phyloP scores from a whole-genome alignment of 2,797 vertebrate genomes.

The Choloepus didactylus region DNA sequence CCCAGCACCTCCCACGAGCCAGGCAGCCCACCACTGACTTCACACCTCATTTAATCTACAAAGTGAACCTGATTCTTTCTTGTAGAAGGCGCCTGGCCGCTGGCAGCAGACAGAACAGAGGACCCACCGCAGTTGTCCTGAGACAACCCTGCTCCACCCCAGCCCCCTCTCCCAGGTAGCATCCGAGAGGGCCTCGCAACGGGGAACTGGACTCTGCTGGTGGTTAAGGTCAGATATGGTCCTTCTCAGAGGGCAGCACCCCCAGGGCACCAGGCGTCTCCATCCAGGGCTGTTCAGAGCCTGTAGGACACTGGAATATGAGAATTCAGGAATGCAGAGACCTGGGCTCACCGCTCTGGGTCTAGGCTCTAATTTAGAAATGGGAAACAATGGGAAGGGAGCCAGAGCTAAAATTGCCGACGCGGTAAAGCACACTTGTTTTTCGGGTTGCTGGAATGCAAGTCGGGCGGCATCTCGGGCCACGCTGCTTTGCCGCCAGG shows the following conservation, averaged over 20 bases:
- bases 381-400: constrained; percentile 64
- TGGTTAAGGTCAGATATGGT: constrained; percentile 7
- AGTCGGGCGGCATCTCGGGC: constrained; percentile 59
- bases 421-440: constrained; percentile 77
- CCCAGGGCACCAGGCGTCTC: constrained; percentile 28
- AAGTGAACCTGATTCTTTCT: not conserved
- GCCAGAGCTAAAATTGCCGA: constrained; percentile 78
- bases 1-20: not conserved
- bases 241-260: not conserved
- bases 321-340: constrained; percentile 48
- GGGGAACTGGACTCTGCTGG: not conserved
- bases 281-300: not conserved
- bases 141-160: not conserved
- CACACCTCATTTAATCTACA: not conserved
- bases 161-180: not conserved
- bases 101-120: not conserved
- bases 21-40: not conserved
- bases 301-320: constrained; percentile 15
- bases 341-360: not conserved
- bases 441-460: constrained; percentile 70
- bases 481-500: constrained; percentile 59
- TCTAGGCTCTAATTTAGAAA: constrained; percentile 71
- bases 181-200: constrained; percentile 1
- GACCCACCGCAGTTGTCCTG: not conserved
- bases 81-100: not conserved